phyloP scores from a whole-genome alignment of 2,113 vertebrate species.

The Tyto alba region DNA sequence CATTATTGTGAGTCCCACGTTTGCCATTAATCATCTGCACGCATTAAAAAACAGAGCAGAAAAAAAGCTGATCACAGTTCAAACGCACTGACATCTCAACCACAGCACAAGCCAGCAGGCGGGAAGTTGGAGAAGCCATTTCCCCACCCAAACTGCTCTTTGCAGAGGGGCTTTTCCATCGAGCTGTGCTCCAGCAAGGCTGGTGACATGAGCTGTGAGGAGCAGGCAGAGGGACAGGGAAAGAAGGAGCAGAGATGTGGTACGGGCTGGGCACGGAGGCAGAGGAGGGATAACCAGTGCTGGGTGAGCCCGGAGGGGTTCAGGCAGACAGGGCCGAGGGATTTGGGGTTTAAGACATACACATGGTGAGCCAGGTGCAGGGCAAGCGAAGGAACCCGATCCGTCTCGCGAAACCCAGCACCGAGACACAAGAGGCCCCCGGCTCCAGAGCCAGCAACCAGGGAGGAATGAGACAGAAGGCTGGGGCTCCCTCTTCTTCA shows the following conservation, averaged over 20 bases:
- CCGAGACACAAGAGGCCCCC: not conserved
- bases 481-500: not conserved
- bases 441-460: rapidly evolving
- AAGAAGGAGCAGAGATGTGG: not conserved
- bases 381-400: not conserved
- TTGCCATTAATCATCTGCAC: not conserved
- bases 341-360: not conserved
- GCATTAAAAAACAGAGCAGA: not conserved
- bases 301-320: not conserved
- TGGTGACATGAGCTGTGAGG: not conserved
- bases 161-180: not conserved
- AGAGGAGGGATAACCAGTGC: not conserved
- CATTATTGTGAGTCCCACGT: rapidly evolving
- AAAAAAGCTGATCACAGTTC: not conserved
- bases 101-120: not conserved
- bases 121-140: not conserved
- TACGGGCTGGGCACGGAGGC: not conserved
- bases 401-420: rapidly evolving
- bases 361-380: not conserved
- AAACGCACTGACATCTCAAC: not conserved
- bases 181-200: not conserved
- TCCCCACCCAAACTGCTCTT: not conserved
- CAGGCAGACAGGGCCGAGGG: not conserved
- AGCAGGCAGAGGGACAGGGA: not conserved
- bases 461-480: not conserved